phyloP scores from a whole-genome alignment of 2,888 invertebrate genomes.

The Cataglyphis rosenhaueri region DNA sequence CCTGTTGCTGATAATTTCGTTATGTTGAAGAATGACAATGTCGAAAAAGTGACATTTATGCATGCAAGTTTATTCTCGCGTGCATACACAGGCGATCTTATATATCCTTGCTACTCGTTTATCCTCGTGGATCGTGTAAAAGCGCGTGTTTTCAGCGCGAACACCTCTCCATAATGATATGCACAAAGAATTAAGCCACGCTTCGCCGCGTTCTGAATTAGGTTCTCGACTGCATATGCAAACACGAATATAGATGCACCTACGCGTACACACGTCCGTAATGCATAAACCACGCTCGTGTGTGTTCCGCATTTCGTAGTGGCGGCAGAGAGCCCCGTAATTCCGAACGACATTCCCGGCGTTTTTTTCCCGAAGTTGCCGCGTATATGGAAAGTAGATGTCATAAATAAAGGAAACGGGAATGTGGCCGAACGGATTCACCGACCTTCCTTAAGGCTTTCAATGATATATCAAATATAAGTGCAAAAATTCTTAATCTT shows the following conservation, averaged over 20 bases:
- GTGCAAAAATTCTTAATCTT: neutral
- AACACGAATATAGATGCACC: neutral
- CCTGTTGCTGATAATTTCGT: slow-evolving; percentile 51
- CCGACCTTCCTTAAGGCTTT: neutral
- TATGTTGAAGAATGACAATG: slow-evolving; percentile 29
- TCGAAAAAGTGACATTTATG: slow-evolving; percentile 47
- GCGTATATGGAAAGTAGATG: slow-evolving; percentile 38
- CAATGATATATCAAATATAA: neutral
- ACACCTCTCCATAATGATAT: slow-evolving; percentile 41
- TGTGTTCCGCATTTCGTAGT: slow-evolving; percentile 37
- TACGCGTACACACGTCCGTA: neutral
- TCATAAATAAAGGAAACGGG: slow-evolving; percentile 44
- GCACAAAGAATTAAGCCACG: slow-evolving; percentile 41
- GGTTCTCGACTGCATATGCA: slow-evolving; percentile 28
- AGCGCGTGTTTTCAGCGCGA: slow-evolving; percentile 43
- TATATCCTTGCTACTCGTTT: slow-evolving; percentile 24
- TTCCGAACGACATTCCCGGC: slow-evolving; percentile 46
- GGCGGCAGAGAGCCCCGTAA: slow-evolving; percentile 8
- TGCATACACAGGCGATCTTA: slow-evolving; percentile 14
- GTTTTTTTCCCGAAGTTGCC: slow-evolving; percentile 26
- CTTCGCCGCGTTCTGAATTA: slow-evolving; percentile 48
- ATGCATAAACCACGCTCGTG: slow-evolving; percentile 35
- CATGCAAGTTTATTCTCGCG: slow-evolving; percentile 37
- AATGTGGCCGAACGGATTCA: slow-evolving; percentile 17
- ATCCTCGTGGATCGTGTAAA: slow-evolving; percentile 30